These are phyloP conservation scores for Salminus brasiliensis DNA, from an alignment of 2,113 vertebrate genomes.

Conservation along the genomic window DNA sequence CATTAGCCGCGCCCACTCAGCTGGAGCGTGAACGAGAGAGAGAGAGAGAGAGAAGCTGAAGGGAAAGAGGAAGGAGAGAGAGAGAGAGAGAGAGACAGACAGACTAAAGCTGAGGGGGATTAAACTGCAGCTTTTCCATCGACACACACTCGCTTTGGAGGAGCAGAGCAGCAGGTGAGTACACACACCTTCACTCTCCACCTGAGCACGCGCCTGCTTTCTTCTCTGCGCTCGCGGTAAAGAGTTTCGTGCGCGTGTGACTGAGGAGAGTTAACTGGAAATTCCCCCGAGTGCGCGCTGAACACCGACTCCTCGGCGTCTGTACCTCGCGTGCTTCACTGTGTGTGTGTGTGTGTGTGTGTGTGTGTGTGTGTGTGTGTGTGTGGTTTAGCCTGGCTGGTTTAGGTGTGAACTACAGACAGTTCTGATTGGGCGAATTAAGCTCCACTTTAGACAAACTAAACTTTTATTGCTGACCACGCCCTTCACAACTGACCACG, in stretches of 20 bases:
- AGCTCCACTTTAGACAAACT: neutral
- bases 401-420: neutral
- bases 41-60: slow-evolving; percentile 10
- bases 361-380: no score
- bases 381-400: no score
- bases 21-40: slow-evolving; percentile 37
- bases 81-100: no score
- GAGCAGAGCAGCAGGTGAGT: slow-evolving; percentile 2
- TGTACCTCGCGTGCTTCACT: no score
- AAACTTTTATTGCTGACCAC: neutral
- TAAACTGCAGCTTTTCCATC: neutral
- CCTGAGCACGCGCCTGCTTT: neutral
- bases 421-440: neutral
- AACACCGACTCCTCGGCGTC: no score
- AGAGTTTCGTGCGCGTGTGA: neutral
- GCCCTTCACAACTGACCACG: neutral
- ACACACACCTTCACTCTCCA: neutral
- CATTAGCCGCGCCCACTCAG: slow-evolving; percentile 45
- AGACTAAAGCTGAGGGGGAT: neutral
- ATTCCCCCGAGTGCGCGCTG: no score
- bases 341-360: no score
- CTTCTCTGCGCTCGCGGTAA: neutral
- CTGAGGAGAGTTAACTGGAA: no score
- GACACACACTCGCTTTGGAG: neutral
- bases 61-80: slow-evolving; percentile 32